phyloP scores from a whole-genome alignment of 2,888 invertebrate genomes.

The Chorisops tibialis region DNA sequence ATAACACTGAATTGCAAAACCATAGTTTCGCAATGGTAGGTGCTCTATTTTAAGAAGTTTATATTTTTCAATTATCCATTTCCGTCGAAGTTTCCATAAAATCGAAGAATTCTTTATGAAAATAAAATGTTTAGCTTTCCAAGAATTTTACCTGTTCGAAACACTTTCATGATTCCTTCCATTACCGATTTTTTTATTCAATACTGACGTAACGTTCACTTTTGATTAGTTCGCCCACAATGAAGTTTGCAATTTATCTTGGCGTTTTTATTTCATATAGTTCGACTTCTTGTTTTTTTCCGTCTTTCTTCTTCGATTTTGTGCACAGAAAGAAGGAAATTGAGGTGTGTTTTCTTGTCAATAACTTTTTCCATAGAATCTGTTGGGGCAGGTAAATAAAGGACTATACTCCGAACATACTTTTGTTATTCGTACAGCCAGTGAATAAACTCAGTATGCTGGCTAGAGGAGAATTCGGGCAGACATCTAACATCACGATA shows the following conservation, averaged over 20 bases:
- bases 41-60: too few species aligned
- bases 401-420: neutral
- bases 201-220: constrained; percentile 8
- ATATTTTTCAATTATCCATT: too few species aligned
- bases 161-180: constrained; percentile 2
- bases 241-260: constrained; percentile 3
- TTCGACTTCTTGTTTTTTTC: too few species aligned
- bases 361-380: constrained; percentile 4
- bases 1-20: too few species aligned
- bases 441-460: neutral
- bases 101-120: too few species aligned
- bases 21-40: too few species aligned
- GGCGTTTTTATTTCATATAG: too few species aligned
- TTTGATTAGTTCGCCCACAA: constrained; percentile 2
- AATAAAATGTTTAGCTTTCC: too few species aligned
- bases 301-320: constrained; percentile 6
- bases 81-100: too few species aligned
- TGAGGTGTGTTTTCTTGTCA: constrained; percentile 13
- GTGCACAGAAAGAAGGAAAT: constrained; percentile 3
- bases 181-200: neutral
- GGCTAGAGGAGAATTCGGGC: too few species aligned
- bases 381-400: constrained; percentile 10
- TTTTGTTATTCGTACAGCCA: neutral
- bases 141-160: too few species aligned
- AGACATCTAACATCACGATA: neutral